phyloP scores from a whole-genome alignment of 2,888 invertebrate species.

The Campoplex capitator region DNA sequence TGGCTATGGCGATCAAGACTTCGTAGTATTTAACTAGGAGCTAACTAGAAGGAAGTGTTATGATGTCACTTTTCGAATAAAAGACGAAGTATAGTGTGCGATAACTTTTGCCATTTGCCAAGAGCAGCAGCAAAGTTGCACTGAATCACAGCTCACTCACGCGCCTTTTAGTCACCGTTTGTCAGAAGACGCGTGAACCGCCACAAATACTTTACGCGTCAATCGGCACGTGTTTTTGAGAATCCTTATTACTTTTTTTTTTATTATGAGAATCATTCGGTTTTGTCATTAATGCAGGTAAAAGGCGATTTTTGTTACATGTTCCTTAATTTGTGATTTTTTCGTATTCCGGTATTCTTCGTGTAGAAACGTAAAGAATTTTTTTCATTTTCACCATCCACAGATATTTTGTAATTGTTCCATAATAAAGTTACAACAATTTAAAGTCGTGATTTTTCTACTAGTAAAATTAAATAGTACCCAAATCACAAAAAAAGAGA shows the following conservation, averaged over 20 bases:
- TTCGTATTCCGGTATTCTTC: not conserved
- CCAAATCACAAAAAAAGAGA: not conserved
- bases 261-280: not conserved
- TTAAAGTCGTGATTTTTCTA: too few relatives aligned
- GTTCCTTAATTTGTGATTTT: not conserved
- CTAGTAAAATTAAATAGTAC: too few relatives aligned
- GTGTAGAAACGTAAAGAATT: not conserved
- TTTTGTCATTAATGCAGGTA: not conserved
- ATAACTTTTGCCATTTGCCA: constrained; percentile 63
- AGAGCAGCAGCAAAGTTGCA: constrained; percentile 58
- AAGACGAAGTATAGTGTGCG: constrained; percentile 68
- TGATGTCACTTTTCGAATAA: constrained; percentile 72
- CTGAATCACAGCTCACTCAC: constrained; percentile 70
- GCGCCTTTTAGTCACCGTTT: constrained; percentile 69
- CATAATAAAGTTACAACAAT: too few relatives aligned
- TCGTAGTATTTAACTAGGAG: constrained; percentile 37
- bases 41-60: constrained; percentile 55
- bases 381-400: not conserved
- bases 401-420: not conserved
- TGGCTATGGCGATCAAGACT: constrained; percentile 30
- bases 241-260: not conserved
- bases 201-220: constrained; percentile 51
- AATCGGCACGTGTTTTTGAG: constrained; percentile 5
- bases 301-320: not conserved
- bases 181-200: constrained; percentile 52